Conservation (phyloP, 2,113 vertebrate genomes). For the Epinephelus lanceolatus region DNA sequence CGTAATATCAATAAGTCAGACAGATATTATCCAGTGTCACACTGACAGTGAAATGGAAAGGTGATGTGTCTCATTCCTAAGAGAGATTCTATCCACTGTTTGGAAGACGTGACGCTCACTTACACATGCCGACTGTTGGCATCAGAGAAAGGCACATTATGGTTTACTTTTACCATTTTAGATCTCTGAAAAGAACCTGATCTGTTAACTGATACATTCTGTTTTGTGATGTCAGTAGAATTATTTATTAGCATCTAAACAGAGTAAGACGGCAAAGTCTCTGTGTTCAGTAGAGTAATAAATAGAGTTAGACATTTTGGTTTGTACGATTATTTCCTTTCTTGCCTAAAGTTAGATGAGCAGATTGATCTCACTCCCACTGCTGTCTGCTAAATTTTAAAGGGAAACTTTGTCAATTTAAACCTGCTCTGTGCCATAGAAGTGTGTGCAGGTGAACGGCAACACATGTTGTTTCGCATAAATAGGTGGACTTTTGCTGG, state of each 20-base stretch:
- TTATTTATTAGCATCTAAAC: background rate
- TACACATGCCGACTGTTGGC: background rate
- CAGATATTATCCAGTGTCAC: slow-evolving; percentile 36
- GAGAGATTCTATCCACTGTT: slow-evolving; percentile 2
- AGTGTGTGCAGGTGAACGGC: too few relatives aligned
- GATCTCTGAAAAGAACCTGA: background rate
- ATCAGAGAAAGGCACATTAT: background rate
- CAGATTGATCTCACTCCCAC: too few relatives aligned
- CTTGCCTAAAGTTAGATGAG: background rate
- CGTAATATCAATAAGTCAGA: slow-evolving; percentile 28
- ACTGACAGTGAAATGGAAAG: slow-evolving; percentile 31
- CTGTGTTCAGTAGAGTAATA: too few relatives aligned
- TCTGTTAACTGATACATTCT: background rate
- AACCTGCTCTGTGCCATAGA: too few relatives aligned
- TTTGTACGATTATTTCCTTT: background rate
- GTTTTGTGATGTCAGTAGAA: background rate
- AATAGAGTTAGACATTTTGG: too few relatives aligned
- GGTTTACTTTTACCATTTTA: slow-evolving; percentile 2
- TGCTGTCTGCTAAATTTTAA: background rate
- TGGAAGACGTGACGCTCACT: slow-evolving; percentile 4
- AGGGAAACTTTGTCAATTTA: too few relatives aligned
- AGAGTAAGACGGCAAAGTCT: background rate
- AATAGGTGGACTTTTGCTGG: too few relatives aligned
- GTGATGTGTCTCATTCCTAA: slow-evolving; percentile 26
- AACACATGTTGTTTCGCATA: too few relatives aligned